phyloP scores from a whole-genome alignment of 2,888 invertebrate genomes.

The Eupithecia vulgata region DNA sequence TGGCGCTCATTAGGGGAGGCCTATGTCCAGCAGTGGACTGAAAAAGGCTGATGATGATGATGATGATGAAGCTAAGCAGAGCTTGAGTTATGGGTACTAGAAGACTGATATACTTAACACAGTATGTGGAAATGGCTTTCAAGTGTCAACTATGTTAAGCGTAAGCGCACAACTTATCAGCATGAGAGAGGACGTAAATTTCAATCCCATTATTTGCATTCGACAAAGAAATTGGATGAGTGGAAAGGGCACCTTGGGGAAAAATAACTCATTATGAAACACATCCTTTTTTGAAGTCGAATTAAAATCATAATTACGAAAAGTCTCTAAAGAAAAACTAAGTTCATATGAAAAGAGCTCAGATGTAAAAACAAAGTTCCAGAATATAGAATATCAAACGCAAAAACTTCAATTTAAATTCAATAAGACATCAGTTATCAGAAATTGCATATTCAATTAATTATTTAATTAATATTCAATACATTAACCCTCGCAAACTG shows the following conservation, averaged over 20 bases:
- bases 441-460: neutral
- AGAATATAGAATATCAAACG: neutral
- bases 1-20: too few relatives aligned
- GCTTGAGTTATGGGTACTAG: too few relatives aligned
- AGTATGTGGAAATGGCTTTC: too few relatives aligned
- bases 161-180: neutral
- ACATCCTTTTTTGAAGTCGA: neutral
- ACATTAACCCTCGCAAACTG: neutral
- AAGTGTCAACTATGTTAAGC: too few relatives aligned
- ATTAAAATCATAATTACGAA: neutral
- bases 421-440: neutral
- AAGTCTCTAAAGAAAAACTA: neutral
- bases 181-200: neutral
- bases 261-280: too few relatives aligned
- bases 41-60: too few relatives aligned
- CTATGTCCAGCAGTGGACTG: too few relatives aligned
- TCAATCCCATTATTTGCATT: neutral
- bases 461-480: constrained; percentile 2
- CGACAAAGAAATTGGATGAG: too few relatives aligned
- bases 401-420: neutral
- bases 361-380: neutral
- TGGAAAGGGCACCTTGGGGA: too few relatives aligned
- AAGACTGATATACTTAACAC: too few relatives aligned
- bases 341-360: neutral
- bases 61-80: too few relatives aligned